phyloP scores from a whole-genome alignment of 2,797 vertebrate genomes.

The Diplodus puntazzo region DNA sequence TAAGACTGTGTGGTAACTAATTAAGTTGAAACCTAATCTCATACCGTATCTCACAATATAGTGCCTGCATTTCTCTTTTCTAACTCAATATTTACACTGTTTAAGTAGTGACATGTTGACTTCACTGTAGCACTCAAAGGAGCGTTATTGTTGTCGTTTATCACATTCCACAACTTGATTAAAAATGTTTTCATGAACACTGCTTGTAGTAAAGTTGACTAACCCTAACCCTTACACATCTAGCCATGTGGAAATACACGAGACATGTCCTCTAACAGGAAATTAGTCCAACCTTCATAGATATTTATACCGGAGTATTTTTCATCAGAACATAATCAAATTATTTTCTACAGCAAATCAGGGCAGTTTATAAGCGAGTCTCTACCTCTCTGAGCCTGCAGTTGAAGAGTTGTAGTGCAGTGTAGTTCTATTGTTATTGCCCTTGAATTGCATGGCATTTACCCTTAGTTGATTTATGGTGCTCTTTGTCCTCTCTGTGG shows the following conservation, averaged over 20 bases:
- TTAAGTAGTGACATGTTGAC: background rate
- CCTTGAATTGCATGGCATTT: constrained; percentile 18
- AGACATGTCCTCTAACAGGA: background rate
- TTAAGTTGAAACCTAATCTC: background rate
- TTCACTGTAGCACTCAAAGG: background rate
- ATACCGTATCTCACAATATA: background rate
- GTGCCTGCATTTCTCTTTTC: background rate
- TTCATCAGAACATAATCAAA: background rate
- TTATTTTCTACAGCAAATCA: background rate
- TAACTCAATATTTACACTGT: background rate
- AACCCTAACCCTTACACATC: no score
- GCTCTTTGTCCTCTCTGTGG: constrained; percentile 17
- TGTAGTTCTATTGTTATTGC: background rate
- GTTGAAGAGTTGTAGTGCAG: background rate
- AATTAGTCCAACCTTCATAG: constrained; percentile 6
- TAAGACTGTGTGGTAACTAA: constrained; percentile 69
- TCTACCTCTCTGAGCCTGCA: background rate
- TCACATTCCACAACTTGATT: background rate
- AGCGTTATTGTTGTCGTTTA: background rate
- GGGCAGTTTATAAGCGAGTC: background rate
- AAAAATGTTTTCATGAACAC: background rate
- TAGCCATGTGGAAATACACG: background rate
- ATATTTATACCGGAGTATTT: constrained; percentile 1
- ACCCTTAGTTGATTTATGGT: constrained; percentile 1
- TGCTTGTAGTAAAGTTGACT: background rate